Conservation (phyloP, 2,888 invertebrate species). For the Machimus rusticus region DNA sequence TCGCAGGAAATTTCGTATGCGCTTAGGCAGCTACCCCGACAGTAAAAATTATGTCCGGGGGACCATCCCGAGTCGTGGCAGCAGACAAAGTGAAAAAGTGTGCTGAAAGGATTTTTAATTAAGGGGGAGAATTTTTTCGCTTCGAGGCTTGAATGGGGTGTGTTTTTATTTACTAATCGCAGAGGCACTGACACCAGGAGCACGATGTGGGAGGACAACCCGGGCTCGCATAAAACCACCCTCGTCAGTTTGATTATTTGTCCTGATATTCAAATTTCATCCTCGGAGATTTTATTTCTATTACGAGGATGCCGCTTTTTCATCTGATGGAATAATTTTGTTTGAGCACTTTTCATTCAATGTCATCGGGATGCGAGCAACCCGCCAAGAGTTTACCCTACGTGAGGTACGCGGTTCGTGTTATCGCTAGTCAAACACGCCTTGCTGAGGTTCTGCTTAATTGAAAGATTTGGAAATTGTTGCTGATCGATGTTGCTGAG, state of each 20-base stretch:
- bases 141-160: background rate
- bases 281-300: slow-evolving; percentile 45
- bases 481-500: background rate
- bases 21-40: slow-evolving; percentile 15
- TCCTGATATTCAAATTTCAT: slow-evolving; percentile 47
- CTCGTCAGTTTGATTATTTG: slow-evolving; percentile 44
- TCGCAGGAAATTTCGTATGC: slow-evolving; percentile 30
- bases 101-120: slow-evolving; percentile 42
- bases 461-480: slow-evolving; percentile 42
- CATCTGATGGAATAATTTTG: slow-evolving; percentile 29
- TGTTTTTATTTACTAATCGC: slow-evolving; percentile 32
- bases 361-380: background rate
- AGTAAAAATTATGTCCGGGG: slow-evolving; percentile 30
- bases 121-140: slow-evolving; percentile 34
- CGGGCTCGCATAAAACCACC: slow-evolving; percentile 19
- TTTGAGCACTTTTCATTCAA: slow-evolving; percentile 22
- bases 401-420: slow-evolving; percentile 13
- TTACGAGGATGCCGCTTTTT: slow-evolving; percentile 14
- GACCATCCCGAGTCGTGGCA: background rate
- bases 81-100: slow-evolving; percentile 35
- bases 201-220: background rate
- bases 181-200: background rate
- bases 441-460: slow-evolving; percentile 35
- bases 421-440: slow-evolving; percentile 46
- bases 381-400: background rate